These are phyloP conservation scores for Leptinotarsa tumamoca DNA, from an alignment of 2,888 invertebrate genomes.

Conservation along the genomic window DNA sequence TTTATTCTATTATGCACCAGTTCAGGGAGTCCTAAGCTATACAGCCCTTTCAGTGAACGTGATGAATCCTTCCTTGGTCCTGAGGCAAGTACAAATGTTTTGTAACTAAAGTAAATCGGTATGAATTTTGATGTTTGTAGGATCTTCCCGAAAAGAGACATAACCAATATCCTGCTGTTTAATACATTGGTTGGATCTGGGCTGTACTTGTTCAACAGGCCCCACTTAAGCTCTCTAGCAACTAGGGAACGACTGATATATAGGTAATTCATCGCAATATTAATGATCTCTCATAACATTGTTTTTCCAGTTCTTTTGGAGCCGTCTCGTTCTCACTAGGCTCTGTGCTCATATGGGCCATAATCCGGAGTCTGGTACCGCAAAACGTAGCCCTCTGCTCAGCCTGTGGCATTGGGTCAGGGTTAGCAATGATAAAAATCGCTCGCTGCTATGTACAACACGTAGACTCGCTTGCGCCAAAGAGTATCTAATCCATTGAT, in stretches of 20 bases:
- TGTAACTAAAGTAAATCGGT: neutral
- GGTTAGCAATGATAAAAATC: constrained; percentile 71
- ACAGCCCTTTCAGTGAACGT: constrained; percentile 84
- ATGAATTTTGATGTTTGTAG: constrained; percentile 66
- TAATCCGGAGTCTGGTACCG: constrained; percentile 83
- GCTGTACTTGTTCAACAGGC: constrained; percentile 84
- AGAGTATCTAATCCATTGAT: constrained; percentile 28
- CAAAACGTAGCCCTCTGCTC: constrained; percentile 76
- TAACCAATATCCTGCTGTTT: constrained; percentile 84
- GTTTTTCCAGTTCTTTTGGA: constrained; percentile 71
- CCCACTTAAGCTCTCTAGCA: constrained; percentile 78
- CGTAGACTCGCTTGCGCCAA: constrained; percentile 58
- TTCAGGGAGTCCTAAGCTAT: constrained; percentile 82
- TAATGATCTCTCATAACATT: neutral
- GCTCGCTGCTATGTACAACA: constrained; percentile 62
- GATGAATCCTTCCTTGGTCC: constrained; percentile 84
- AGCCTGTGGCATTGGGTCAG: constrained; percentile 77
- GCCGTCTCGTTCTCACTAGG: constrained; percentile 89
- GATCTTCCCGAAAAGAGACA: constrained; percentile 78
- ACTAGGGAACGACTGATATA: constrained; percentile 75
- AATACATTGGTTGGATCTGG: constrained; percentile 86
- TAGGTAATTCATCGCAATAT: constrained; percentile 67
- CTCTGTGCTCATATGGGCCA: constrained; percentile 89
- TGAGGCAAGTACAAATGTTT: constrained; percentile 70
- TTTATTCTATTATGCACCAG: constrained; percentile 80